phyloP scores from a whole-genome alignment of 23 tunicate species.

The Aplidium turbinatum region DNA sequence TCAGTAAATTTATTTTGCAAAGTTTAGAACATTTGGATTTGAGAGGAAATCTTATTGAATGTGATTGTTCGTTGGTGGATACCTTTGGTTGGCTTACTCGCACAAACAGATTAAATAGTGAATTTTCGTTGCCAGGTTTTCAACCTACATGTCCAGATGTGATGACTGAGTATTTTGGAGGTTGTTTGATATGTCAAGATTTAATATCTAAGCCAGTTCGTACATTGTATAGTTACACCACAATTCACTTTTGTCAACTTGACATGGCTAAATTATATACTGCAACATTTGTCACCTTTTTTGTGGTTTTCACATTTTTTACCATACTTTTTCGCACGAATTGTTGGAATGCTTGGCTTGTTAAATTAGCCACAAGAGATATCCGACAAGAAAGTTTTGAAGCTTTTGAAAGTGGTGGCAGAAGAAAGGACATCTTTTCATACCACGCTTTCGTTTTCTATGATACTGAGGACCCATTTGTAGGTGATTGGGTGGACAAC shows the following conservation, averaged over 20 bases:
- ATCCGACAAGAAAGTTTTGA: no score
- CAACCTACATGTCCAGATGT: no score
- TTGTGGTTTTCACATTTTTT: no score
- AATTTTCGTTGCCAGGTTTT: conserved; percentile 2
- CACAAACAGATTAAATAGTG: background rate
- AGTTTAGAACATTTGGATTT: background rate
- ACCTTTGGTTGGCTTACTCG: background rate
- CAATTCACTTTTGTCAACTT: background rate
- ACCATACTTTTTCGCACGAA: no score
- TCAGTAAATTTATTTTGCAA: no score
- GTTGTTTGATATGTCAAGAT: background rate
- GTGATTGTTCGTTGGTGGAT: background rate
- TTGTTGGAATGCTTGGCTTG: no score
- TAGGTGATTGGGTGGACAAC: background rate
- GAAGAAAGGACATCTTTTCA: background rate
- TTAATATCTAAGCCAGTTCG: background rate
- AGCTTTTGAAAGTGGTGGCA: no score
- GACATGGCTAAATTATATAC: no score
- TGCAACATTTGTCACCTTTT: no score
- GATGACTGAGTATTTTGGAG: no score
- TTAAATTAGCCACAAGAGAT: background rate
- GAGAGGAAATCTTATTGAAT: background rate
- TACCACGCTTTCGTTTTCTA: background rate
- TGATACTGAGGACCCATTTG: background rate
- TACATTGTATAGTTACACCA: background rate